Percentiles rank a stretch among this genome's conserved stretches.
Evolutionary conservation across 2,888 invertebrate genomes (phyloP).

Genomic region (Rhagonycha fulva): DNA sequence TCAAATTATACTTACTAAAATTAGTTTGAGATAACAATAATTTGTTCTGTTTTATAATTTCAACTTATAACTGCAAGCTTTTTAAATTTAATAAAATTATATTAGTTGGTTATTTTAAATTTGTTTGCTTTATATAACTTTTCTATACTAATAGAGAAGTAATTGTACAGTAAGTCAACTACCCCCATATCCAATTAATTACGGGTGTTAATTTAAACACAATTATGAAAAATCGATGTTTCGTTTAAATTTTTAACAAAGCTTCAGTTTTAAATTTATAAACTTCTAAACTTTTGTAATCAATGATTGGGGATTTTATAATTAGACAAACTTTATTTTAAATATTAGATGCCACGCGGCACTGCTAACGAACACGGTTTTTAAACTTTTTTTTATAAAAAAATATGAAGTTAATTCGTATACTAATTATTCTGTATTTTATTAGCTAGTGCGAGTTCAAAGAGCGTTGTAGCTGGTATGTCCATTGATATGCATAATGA

Average conservation of each 20-base stretch:
- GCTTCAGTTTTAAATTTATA: neutral
- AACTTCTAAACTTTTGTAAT: neutral
- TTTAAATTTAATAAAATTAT: neutral
- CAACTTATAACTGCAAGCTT: neutral
- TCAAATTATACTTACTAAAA: constrained; percentile 13
- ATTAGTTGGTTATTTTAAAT: neutral
- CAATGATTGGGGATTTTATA: neutral
- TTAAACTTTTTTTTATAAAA: neutral
- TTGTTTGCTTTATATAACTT: neutral
- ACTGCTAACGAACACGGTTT: neutral
- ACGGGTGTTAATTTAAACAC: too few relatives aligned
- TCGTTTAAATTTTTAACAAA: neutral
- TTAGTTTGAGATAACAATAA: neutral
- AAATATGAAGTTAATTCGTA: neutral
- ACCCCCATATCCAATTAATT: too few relatives aligned
- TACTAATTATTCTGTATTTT: neutral
- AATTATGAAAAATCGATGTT: neutral
- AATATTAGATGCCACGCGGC: neutral
- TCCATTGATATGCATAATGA: too few relatives aligned
- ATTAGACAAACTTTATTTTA: neutral
- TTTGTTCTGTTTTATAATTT: neutral
- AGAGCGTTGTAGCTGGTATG: neutral
- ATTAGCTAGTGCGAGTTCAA: neutral
- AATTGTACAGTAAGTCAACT: too few relatives aligned
- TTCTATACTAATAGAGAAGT: too few relatives aligned